Conservation (phyloP, 2,888 invertebrate genomes). For the Hemistola chrysoprasaria region DNA sequence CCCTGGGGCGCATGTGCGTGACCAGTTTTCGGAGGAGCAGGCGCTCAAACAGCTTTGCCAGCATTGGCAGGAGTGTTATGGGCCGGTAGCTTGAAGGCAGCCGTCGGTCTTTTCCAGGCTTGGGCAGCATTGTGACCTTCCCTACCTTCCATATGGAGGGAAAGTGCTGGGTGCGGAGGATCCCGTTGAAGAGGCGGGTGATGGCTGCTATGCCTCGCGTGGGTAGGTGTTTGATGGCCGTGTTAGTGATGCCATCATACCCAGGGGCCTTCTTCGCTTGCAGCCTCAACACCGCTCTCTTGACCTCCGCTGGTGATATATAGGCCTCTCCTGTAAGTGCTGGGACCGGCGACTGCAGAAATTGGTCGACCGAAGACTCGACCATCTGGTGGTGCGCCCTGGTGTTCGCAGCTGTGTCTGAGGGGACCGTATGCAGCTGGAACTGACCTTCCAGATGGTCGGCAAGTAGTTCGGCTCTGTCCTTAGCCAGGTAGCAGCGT, state of each 20-base stretch:
- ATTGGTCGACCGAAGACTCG: background rate
- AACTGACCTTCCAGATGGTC: background rate
- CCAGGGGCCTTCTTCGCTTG: background rate
- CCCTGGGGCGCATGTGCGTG: constrained; percentile 6
- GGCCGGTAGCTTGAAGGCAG: background rate
- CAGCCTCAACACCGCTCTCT: background rate
- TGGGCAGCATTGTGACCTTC: constrained; percentile 11
- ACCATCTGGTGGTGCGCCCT: background rate
- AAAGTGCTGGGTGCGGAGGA: too few species aligned
- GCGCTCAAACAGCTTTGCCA: constrained; percentile 1
- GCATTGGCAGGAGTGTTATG: background rate
- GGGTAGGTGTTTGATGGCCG: too few species aligned
- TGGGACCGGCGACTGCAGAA: background rate
- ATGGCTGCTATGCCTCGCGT: too few species aligned
- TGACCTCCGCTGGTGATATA: background rate
- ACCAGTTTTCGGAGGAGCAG: background rate
- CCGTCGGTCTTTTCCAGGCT: too few species aligned
- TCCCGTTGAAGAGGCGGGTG: too few species aligned
- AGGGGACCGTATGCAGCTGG: background rate
- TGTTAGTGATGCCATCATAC: too few species aligned
- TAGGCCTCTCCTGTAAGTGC: background rate
- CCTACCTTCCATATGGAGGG: too few species aligned
- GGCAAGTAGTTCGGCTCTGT: background rate
- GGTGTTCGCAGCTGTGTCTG: too few species aligned
- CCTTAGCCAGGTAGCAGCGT: background rate